A percentile compares a stretch with the other conserved stretches of the same genome.
phyloP scores from a whole-genome alignment of 2,113 vertebrate species.

The Phaethon lepturus region DNA sequence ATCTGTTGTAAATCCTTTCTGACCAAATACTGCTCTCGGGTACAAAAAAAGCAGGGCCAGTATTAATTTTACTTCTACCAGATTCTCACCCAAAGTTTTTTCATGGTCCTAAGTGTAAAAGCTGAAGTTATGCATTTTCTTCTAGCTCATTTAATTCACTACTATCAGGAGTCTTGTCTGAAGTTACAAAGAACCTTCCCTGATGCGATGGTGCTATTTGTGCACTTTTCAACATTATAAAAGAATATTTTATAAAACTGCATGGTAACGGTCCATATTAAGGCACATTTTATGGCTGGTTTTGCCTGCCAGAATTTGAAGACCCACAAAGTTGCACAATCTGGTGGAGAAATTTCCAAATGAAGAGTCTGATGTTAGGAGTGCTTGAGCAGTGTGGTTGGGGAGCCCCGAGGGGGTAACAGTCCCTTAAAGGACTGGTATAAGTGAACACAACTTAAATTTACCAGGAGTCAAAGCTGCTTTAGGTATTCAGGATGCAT shows the following conservation, averaged over 20 bases:
- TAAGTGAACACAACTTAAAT: neutral
- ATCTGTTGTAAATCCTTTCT: neutral
- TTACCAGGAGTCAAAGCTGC: neutral
- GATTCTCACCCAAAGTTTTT: neutral
- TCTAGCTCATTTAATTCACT: neutral
- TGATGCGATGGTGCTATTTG: neutral
- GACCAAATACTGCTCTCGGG: neutral
- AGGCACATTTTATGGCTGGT: neutral
- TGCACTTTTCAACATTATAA: neutral
- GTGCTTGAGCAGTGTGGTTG: neutral
- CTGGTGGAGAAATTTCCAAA: neutral
- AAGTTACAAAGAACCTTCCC: neutral
- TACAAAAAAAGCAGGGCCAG: neutral
- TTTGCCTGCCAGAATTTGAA: neutral
- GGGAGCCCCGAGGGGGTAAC: neutral
- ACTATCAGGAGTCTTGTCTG: neutral
- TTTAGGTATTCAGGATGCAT: neutral
- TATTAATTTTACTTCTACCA: neutral
- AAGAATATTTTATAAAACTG: neutral
- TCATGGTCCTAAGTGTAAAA: neutral
- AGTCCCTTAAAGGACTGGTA: neutral
- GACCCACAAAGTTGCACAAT: neutral
- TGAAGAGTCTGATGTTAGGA: neutral
- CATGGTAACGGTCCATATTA: neutral
- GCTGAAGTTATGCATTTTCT: neutral